Base-by-base conservation (phyloP, 2,888 invertebrate genomes). In the Tenthredo livida region DNA sequence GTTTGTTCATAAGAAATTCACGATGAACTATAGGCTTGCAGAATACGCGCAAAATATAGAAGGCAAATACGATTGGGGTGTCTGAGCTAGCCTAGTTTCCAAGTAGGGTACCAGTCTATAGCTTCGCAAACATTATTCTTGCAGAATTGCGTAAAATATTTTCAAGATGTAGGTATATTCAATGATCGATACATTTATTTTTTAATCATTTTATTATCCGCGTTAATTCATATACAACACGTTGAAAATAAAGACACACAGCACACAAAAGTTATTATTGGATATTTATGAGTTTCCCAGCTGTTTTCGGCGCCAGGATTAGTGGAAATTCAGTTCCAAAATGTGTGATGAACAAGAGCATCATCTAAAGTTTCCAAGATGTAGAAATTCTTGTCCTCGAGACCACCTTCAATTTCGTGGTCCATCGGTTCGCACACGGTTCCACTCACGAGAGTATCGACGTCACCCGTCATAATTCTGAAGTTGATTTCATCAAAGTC, bases 401-500 rank as follows among this genome's bases (percentile, higher is more conserved):
- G 47, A 50, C 47, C 50, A 47, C 6, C 0, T 37, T 17, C 17
- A 9, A 47, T 5, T 25, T 43, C 47, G 29, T 10, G 12, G 7
- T 21, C 47, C 47, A 17, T 6, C 72, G 75, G 75, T 47, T 90
- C 93, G 89, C 96, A 96, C 37, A 94, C 95, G 0, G 95, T 95
- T 21, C 95, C 95, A 10, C 93, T 93, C 25, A 96, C 90, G 43
- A 96, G 90, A 33, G 94, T 94, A 0, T 95, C 93, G 17, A 95
- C 93, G 88, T 94, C 95, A 73, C 95, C 96, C 0, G 96, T 96
- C 87, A 96, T 95, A 85, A 97, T 96, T 88, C 97, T 95, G 90
- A 95, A 97, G 92, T 97, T 97, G 0, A 95, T 92, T 88, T 95
- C 95, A 29, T 94, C 92, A 0, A 94, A 89, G 75, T 93, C 88